Base-by-base conservation (phyloP, 1,140 invertebrate genomes). In the Drosophila auraria region DNA sequence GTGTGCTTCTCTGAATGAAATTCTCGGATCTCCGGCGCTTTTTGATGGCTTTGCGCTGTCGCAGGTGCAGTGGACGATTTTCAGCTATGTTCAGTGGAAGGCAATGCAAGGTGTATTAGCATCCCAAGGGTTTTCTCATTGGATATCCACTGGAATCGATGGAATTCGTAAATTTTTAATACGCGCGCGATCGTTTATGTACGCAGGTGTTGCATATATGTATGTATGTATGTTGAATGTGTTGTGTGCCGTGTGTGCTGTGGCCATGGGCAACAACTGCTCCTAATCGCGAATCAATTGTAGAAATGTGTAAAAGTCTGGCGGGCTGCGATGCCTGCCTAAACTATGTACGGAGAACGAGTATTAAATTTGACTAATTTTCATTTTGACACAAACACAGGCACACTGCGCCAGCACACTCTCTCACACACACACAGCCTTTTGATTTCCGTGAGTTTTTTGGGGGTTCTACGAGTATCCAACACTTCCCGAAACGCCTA, bases 351-450 rank as follows among this genome's bases (percentile, higher is more conserved):
- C 30, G 44, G 40, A 51, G 23, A 51, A 62, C 57, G 42, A 70
- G 38, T 47, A 57, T 45, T 20, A 50, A 78, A 72, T 79, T 79
- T 79, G 20, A 64, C 54, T 72, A 70, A 71, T 79, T 79, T 79
- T 79, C 60, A 63, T 57, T 79, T 79, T 70, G n/a, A 54, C 66
- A 64, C 77, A 79, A 57, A 72, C 76, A 78, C 75, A 62, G 44
- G 66, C 76, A 79, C 75, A 79, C 63, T 78, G 38, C 47, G 54
- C 40, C 56, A 56, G 75, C 64, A 62, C 71, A 62, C 64, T 78
- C 64, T 61, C 75, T 51, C 75, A 17, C 50, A 57, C 57, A 59
- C 44, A 51, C 38, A 27, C 38, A 45, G 71, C 23, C 38, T 53
- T 47, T 38, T 33, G 54, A 38, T 44, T 61, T 73, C 1, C 23